These are phyloP conservation scores for Ptyas mucosa DNA, from an alignment of 2,113 vertebrate genomes.

Conservation along the genomic window DNA sequence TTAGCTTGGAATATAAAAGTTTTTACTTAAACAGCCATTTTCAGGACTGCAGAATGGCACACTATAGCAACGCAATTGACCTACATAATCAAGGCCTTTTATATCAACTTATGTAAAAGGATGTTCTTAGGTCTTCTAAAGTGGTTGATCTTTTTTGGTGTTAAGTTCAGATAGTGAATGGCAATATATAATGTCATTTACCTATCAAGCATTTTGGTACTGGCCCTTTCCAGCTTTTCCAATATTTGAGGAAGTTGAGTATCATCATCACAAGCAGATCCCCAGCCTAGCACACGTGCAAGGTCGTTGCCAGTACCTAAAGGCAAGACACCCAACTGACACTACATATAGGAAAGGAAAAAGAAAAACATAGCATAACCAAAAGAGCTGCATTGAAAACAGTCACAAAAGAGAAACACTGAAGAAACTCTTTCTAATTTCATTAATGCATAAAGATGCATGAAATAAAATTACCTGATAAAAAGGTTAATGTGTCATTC, in stretches of 20 bases:
- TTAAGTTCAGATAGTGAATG: neutral
- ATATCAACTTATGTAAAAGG: slow-evolving; percentile 1
- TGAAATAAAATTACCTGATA: neutral
- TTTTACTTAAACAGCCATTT: neutral
- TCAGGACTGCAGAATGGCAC: neutral
- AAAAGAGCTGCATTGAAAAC: neutral
- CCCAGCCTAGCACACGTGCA: slow-evolving; percentile 93
- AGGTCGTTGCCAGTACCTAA: slow-evolving; percentile 95
- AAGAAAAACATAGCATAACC: slow-evolving; percentile 6
- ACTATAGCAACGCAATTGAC: neutral
- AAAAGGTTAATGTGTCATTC: neutral
- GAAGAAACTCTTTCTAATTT: neutral
- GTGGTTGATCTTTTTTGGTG: neutral
- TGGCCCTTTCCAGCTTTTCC: slow-evolving; percentile 95
- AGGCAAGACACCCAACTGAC: slow-evolving; percentile 93
- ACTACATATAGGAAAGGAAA: slow-evolving; percentile 66
- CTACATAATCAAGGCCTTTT: neutral
- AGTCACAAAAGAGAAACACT: neutral
- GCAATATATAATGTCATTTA: slow-evolving; percentile 44
- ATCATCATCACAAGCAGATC: slow-evolving; percentile 93
- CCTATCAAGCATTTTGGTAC: slow-evolving; percentile 98
- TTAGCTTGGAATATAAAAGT: neutral
- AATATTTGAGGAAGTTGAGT: slow-evolving; percentile 93
- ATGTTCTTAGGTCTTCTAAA: neutral
- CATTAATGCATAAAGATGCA: neutral